These are phyloP conservation scores for Bubo scandiacus DNA, from an alignment of 2,113 vertebrate species.

Conservation along the genomic window DNA sequence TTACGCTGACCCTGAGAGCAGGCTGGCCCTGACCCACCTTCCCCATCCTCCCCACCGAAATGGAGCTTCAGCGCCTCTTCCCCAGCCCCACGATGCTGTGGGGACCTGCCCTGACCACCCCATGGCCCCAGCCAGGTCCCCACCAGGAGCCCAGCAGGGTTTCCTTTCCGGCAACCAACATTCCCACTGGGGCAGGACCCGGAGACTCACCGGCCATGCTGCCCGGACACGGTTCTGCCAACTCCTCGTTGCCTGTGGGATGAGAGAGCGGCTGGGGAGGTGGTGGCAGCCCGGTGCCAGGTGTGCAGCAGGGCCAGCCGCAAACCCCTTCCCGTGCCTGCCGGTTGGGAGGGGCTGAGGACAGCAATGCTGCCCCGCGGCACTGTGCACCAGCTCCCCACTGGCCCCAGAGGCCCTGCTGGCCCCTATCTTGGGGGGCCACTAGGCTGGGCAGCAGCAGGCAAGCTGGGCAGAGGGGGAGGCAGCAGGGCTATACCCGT, in stretches of 20 bases:
- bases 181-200: fast-evolving
- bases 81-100: fast-evolving
- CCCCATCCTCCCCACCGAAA: not conserved
- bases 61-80: not conserved
- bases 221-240: not conserved
- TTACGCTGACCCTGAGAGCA: fast-evolving
- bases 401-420: not conserved
- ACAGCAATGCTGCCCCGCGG: fast-evolving
- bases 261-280: not conserved
- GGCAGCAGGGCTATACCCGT: slow-evolving; percentile 5
- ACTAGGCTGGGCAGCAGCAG: fast-evolving
- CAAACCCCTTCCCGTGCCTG: slow-evolving; percentile 16
- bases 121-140: fast-evolving
- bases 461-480: not conserved
- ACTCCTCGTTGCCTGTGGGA: not conserved
- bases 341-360: fast-evolving
- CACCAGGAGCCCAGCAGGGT: not conserved
- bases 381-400: not conserved
- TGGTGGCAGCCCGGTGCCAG: fast-evolving
- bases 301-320: not conserved
- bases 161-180: fast-evolving
- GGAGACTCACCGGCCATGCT: not conserved
- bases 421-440: fast-evolving
- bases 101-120: not conserved
- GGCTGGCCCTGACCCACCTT: not conserved